A percentile compares a stretch with the other conserved stretches of the same genome.
Conservation (phyloP, 1,140 invertebrate species). For the Ruditapes philippinarum region DNA sequence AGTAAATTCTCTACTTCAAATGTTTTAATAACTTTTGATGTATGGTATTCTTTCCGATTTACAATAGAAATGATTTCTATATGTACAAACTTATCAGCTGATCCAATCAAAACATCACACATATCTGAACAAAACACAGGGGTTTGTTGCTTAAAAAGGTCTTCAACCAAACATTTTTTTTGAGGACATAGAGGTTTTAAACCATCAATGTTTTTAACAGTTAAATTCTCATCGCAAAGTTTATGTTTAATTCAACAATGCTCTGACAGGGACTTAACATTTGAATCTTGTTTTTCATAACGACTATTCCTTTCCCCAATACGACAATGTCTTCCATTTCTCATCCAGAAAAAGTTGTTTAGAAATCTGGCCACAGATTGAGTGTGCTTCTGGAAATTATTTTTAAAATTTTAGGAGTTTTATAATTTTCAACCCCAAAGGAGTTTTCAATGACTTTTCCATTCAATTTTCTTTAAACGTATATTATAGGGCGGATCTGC, state of each 20-base stretch:
- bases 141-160: background rate
- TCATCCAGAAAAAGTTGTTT: no score
- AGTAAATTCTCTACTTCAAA: background rate
- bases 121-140: background rate
- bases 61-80: background rate
- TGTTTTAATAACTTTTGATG: background rate
- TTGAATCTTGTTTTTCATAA: background rate
- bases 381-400: background rate
- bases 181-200: slow-evolving; percentile 15
- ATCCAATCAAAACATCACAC: background rate
- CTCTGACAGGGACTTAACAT: background rate
- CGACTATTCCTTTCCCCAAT: slow-evolving; percentile 11
- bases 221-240: background rate
- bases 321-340: no score
- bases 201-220: no score
- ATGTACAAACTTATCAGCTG: background rate
- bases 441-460: slow-evolving; percentile 62
- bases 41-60: background rate
- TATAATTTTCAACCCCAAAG: slow-evolving; percentile 1
- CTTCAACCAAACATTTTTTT: background rate
- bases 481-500: no score
- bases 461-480: slow-evolving; percentile 54
- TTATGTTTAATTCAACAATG: background rate
- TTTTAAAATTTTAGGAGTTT: slow-evolving; percentile 47
- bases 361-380: no score